These are phyloP conservation scores for Parapsyche elsis DNA, from an alignment of 1,140 invertebrate genomes.

Conservation along the genomic window DNA sequence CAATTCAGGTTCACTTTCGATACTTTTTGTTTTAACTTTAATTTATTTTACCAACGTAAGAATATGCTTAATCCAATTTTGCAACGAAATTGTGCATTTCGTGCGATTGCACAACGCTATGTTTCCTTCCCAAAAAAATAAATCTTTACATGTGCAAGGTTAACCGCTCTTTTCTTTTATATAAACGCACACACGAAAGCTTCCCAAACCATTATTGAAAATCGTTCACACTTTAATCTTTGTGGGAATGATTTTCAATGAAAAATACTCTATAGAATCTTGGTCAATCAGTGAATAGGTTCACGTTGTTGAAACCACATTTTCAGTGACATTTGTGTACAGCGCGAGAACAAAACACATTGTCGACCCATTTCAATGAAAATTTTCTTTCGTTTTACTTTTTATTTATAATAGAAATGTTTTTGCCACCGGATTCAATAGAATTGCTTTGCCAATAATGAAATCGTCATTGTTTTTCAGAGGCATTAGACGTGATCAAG, in stretches of 20 bases:
- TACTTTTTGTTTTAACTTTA: not conserved
- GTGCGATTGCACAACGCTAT: not conserved
- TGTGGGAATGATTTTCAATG: too few species aligned
- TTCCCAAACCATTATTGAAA: too few species aligned
- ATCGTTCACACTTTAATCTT: too few species aligned
- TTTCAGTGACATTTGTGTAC: not conserved
- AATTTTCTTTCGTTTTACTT: not conserved
- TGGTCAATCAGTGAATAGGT: too few species aligned
- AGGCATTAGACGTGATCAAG: slow-evolving; percentile 68
- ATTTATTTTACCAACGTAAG: not conserved
- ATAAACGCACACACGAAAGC: too few species aligned
- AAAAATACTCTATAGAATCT: too few species aligned
- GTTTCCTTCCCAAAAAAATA: slow-evolving; percentile 17
- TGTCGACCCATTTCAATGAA: not conserved
- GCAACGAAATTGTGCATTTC: not conserved
- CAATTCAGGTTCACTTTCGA: slow-evolving; percentile 13
- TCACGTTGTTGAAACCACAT: too few species aligned
- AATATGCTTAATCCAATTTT: not conserved
- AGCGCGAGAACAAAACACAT: not conserved
- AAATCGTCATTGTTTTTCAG: slow-evolving; percentile 60
- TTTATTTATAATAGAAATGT: not conserved
- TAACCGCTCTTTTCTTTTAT: not conserved
- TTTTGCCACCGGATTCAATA: not conserved
- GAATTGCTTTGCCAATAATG: not conserved
- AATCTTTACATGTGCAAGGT: not conserved